A percentile compares a stretch with the other conserved stretches of the same genome.
phyloP scores from a whole-genome alignment of 2,797 vertebrate species.

The Siniperca undulata region DNA sequence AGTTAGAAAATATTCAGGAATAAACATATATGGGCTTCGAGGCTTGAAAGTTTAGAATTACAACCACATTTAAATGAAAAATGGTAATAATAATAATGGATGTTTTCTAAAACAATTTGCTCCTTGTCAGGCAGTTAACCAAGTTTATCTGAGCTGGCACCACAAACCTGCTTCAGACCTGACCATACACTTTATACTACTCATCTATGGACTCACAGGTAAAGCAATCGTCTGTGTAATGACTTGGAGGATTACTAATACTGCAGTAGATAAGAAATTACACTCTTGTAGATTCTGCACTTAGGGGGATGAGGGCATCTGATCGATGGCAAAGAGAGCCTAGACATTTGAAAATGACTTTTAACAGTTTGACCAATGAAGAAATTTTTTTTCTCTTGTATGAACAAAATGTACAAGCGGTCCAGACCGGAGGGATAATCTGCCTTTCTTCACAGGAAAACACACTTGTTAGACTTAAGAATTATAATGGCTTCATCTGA shows the following conservation, averaged over 20 bases:
- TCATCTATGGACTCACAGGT: not conserved
- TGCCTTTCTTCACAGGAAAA: no score
- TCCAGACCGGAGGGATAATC: no score
- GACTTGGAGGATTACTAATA: not conserved
- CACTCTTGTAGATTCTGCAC: not conserved
- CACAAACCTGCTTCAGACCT: not conserved
- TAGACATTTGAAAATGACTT: not conserved
- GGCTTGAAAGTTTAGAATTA: not conserved
- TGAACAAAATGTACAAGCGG: no score
- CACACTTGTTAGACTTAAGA: no score
- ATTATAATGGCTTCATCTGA: not conserved
- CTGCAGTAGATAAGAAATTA: not conserved
- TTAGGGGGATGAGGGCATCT: not conserved
- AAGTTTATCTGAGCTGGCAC: not conserved
- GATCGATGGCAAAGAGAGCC: not conserved
- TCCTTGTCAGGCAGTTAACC: not conserved
- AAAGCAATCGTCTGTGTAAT: not conserved
- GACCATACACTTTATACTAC: not conserved
- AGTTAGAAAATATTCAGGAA: conserved; percentile 16
- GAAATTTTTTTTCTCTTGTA: no score
- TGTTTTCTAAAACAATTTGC: not conserved
- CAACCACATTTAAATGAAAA: not conserved
- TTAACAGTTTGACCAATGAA: not conserved
- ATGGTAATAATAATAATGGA: not conserved
- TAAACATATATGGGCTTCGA: not conserved